Evolutionary conservation across 2,888 invertebrate genomes (phyloP).

Genomic region (Drosophila parthenogenetica): DNA sequence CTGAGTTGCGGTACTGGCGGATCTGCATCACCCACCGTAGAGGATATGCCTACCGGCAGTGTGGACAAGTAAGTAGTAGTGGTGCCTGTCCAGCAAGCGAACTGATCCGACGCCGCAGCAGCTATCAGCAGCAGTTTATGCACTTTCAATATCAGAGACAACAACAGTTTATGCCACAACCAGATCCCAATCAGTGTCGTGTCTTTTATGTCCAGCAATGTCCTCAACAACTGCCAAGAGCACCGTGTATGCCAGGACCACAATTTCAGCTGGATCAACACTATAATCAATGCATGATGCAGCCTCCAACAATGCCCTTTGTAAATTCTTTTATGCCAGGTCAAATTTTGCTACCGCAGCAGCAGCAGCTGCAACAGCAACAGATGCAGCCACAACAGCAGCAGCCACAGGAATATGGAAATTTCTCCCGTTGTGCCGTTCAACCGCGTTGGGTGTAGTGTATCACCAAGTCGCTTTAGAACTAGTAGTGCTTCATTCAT

Average conservation of each 20-base stretch:
- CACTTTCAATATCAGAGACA: slow-evolving; percentile 23
- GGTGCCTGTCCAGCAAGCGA: not conserved
- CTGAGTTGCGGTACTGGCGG: not conserved
- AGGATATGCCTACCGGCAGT: slow-evolving; percentile 53
- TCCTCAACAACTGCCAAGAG: not conserved
- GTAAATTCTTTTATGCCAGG: not conserved
- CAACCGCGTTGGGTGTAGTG: slow-evolving; percentile 71
- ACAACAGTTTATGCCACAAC: slow-evolving; percentile 34
- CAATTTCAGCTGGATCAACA: slow-evolving; percentile 16
- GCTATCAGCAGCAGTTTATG: slow-evolving; percentile 27
- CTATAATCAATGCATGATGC: slow-evolving; percentile 1
- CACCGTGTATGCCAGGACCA: slow-evolving; percentile 10
- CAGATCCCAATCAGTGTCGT: not conserved
- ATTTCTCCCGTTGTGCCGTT: slow-evolving; percentile 16
- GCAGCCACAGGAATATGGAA: slow-evolving; percentile 5
- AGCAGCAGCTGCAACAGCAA: not conserved
- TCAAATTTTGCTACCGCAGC: not conserved
- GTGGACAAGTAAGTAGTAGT: slow-evolving; percentile 71
- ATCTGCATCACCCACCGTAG: slow-evolving; percentile 62
- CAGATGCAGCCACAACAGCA: slow-evolving; percentile 3
- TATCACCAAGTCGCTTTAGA: slow-evolving; percentile 51
- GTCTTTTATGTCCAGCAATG: slow-evolving; percentile 15
- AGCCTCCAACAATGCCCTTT: slow-evolving; percentile 7
- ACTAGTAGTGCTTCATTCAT: not conserved
- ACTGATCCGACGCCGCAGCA: slow-evolving; percentile 37